phyloP scores from a whole-genome alignment of 2,888 invertebrate genomes.

The Malthinus flaveolus region DNA sequence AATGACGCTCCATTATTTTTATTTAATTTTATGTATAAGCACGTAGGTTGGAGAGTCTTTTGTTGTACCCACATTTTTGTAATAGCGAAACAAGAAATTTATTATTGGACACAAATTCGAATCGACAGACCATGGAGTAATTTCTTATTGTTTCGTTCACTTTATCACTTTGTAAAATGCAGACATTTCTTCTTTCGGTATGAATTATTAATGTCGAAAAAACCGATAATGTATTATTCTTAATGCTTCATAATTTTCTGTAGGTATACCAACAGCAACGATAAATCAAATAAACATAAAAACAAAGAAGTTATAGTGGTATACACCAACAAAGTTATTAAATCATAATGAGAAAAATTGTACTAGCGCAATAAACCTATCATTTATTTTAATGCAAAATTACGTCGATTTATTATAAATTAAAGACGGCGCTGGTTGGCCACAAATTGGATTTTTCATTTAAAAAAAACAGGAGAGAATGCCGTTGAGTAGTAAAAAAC shows the following conservation, averaged over 20 bases:
- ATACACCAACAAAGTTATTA: too few species aligned
- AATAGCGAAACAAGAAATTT: background rate
- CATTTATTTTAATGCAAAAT: too few species aligned
- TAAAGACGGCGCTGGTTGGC: too few species aligned
- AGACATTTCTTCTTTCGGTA: constrained; percentile 15
- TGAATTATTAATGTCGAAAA: constrained; percentile 6
- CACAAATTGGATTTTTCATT: too few species aligned
- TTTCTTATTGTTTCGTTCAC: constrained; percentile 42
- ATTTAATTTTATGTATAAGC: background rate
- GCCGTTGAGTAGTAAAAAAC: too few species aligned
- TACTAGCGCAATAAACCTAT: too few species aligned
- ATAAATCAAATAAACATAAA: background rate
- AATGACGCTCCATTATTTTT: background rate
- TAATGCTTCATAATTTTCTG: constrained; percentile 5
- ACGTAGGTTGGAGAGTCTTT: background rate
- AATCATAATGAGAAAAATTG: too few species aligned
- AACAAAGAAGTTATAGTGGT: too few species aligned
- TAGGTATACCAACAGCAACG: background rate
- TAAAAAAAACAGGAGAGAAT: too few species aligned
- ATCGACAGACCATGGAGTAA: constrained; percentile 41
- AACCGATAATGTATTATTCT: background rate
- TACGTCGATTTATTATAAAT: too few species aligned
- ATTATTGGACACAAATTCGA: constrained; percentile 16
- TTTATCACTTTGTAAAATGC: constrained; percentile 29
- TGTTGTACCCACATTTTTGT: background rate